phyloP scores from a whole-genome alignment of 2,888 invertebrate species.

The Euzetes globulus region DNA sequence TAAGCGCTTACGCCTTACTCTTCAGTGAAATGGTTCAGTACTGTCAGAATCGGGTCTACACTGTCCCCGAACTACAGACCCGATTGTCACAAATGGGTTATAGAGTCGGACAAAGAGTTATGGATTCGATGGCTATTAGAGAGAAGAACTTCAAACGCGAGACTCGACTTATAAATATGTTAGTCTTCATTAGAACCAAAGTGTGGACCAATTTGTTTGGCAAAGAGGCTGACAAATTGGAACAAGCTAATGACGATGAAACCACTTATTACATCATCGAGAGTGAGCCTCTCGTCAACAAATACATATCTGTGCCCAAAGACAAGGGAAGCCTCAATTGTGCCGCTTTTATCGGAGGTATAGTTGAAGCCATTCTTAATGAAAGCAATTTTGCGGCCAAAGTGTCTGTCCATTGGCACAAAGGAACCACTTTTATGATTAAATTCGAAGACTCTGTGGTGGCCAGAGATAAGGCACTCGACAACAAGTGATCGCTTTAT shows the following conservation, averaged over 20 bases:
- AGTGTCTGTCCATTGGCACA: conserved; percentile 98
- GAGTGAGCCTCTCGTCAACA: conserved; percentile 92
- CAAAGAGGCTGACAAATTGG: conserved; percentile 94
- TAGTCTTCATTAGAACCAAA: conserved; percentile 89
- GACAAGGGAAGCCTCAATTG: conserved; percentile 94
- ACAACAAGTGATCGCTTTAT: conserved; percentile 31
- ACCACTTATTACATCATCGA: conserved; percentile 97
- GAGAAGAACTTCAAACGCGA: conserved; percentile 91
- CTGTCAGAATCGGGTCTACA: conserved; percentile 62
- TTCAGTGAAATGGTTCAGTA: conserved; percentile 98
- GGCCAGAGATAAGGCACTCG: conserved; percentile 38
- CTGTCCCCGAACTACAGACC: conserved; percentile 53
- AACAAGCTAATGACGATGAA: conserved; percentile 97
- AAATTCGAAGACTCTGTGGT: conserved; percentile 85
- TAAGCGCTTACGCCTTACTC: conserved; percentile 84
- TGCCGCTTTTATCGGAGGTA: conserved; percentile 96
- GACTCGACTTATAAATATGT: conserved; percentile 84
- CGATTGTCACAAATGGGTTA: conserved; percentile 90
- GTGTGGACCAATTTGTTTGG: conserved; percentile 98
- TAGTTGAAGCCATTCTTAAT: conserved; percentile 88
- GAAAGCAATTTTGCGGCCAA: conserved; percentile 95
- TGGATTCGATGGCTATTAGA: conserved; percentile 86
- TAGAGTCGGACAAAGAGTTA: conserved; percentile 84
- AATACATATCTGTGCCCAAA: conserved; percentile 93
- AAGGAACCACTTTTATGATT: conserved; percentile 98